Evolutionary conservation across 2,888 invertebrate genomes (phyloP).

Genomic region (Trachelus stipa): DNA sequence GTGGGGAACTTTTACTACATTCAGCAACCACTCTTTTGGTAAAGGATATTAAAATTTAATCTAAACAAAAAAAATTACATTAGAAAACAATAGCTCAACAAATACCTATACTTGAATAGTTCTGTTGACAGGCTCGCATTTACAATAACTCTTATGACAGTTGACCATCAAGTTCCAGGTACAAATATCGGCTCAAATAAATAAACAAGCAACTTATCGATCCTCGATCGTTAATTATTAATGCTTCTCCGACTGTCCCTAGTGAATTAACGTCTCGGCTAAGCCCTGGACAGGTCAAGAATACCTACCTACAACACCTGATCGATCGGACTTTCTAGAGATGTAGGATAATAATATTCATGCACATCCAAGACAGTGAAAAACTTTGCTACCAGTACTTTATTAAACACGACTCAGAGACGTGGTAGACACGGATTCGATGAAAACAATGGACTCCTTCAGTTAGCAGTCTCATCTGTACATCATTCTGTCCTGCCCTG

Average conservation of each 20-base stretch:
- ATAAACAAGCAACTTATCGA: neutral
- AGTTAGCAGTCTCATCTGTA: neutral
- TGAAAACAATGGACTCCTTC: neutral
- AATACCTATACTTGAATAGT: neutral
- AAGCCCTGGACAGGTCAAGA: neutral
- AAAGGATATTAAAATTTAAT: neutral
- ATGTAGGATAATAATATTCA: neutral
- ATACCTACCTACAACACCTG: neutral
- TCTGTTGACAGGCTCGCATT: neutral
- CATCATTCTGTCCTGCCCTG: neutral
- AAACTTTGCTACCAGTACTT: neutral
- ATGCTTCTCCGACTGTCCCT: neutral
- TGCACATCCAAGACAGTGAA: neutral
- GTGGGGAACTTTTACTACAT: neutral
- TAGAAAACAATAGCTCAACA: neutral
- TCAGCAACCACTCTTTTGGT: neutral
- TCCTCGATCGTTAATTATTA: neutral
- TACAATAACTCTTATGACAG: neutral
- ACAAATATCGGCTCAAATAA: neutral
- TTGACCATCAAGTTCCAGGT: neutral
- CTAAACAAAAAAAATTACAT: neutral
- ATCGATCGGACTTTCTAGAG: neutral
- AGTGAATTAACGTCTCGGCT: neutral
- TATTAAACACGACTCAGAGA: neutral
- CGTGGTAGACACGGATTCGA: neutral